A percentile compares a stretch with the other conserved stretches of the same genome.
Conservation (phyloP, 1,140 invertebrate genomes). For the Aphis craccivora region DNA sequence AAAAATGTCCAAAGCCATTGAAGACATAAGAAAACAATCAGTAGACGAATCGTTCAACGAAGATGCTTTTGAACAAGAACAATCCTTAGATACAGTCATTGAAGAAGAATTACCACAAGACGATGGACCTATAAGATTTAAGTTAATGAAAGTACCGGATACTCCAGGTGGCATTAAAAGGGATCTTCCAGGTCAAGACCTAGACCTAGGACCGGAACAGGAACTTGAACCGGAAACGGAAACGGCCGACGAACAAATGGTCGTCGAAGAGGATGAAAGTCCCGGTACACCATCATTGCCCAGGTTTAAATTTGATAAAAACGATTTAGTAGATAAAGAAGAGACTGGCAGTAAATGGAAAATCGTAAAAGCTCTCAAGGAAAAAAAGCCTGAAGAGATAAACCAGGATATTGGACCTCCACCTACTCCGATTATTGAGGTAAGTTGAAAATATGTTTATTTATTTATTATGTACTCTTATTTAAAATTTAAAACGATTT, state of each 20-base stretch:
- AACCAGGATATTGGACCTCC: slow-evolving; percentile 67
- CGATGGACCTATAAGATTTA: not conserved
- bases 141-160: slow-evolving; percentile 50
- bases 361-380: slow-evolving; percentile 85
- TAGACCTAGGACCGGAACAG: not conserved
- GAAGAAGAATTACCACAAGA: slow-evolving; percentile 56
- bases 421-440: slow-evolving; percentile 61
- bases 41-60: slow-evolving; percentile 72
- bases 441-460: slow-evolving; percentile 48
- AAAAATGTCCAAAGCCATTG: slow-evolving; percentile 67
- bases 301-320: slow-evolving; percentile 68
- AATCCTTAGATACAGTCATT: not conserved
- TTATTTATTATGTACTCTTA: not conserved
- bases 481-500: not conserved
- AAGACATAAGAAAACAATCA: slow-evolving; percentile 80
- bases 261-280: slow-evolving; percentile 54
- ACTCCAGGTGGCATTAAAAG: not conserved
- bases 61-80: slow-evolving; percentile 18
- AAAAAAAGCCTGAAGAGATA: slow-evolving; percentile 86
- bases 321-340: slow-evolving; percentile 54
- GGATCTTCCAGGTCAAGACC: slow-evolving; percentile 20
- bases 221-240: slow-evolving; percentile 23
- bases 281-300: slow-evolving; percentile 66
- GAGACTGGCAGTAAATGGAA: slow-evolving; percentile 84
- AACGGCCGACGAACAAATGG: slow-evolving; percentile 30